These are phyloP conservation scores for Melieria crassipennis DNA, from an alignment of 2,888 invertebrate genomes.

Conservation along the genomic window DNA sequence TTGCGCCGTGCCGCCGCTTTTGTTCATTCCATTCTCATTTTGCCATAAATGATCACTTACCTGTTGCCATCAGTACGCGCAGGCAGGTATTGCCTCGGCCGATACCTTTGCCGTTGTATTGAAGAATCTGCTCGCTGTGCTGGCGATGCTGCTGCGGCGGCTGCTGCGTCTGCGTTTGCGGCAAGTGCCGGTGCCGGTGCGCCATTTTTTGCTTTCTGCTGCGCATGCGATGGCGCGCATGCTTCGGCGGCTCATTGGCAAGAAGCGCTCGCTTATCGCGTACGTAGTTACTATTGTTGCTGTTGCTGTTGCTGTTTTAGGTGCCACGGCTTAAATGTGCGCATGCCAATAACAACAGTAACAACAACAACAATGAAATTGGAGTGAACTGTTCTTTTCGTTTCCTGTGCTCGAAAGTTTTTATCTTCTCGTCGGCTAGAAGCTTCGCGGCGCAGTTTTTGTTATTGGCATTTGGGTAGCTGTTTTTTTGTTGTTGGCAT, in stretches of 20 bases:
- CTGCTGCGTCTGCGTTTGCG: constrained; percentile 19
- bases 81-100: not conserved
- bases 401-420: not conserved
- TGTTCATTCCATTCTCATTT: constrained; percentile 10
- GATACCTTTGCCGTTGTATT: no score
- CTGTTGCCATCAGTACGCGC: constrained; percentile 28
- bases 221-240: no score
- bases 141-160: not conserved
- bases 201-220: no score
- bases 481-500: no score
- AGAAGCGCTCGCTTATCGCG: not conserved
- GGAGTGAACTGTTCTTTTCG: not conserved
- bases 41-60: constrained; percentile 4
- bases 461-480: no score
- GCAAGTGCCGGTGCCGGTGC: no score
- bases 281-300: constrained; percentile 9
- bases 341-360: constrained; percentile 52
- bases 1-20: constrained; percentile 8
- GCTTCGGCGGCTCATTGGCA: no score
- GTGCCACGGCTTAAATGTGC: constrained; percentile 38
- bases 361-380: constrained; percentile 7
- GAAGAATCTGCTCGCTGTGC: constrained; percentile 7
- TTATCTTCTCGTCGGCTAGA: not conserved
- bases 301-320: constrained; percentile 16
- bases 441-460: no score